These are phyloP conservation scores for Hydriomena furcata DNA, from an alignment of 2,888 invertebrate genomes.

Conservation along the genomic window DNA sequence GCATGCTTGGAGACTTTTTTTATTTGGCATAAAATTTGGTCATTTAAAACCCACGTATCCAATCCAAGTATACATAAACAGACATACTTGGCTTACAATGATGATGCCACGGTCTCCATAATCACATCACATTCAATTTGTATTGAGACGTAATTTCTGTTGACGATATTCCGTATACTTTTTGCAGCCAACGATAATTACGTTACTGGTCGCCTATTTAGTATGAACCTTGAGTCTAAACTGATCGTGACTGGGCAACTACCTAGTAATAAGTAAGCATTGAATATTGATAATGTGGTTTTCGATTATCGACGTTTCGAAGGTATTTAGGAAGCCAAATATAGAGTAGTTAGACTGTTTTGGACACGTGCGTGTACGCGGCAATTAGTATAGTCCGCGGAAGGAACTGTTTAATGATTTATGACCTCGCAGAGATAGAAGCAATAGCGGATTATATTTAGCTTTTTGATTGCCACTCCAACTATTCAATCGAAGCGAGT, in stretches of 20 bases:
- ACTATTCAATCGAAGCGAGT: too few species aligned
- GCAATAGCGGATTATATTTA: neutral
- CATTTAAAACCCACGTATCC: too few species aligned
- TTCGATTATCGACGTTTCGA: constrained; percentile 58
- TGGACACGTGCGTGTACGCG: constrained; percentile 28
- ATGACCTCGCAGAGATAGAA: constrained; percentile 5
- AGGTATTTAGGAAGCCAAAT: constrained; percentile 44
- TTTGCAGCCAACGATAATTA: constrained; percentile 47
- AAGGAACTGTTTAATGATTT: constrained; percentile 4
- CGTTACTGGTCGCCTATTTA: constrained; percentile 59
- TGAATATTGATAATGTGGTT: constrained; percentile 51
- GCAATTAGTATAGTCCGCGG: constrained; percentile 11
- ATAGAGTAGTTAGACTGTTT: constrained; percentile 35
- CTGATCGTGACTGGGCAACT: constrained; percentile 60
- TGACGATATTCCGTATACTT: constrained; percentile 19
- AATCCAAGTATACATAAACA: too few species aligned
- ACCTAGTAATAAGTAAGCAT: constrained; percentile 50
- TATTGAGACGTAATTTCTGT: constrained; percentile 23
- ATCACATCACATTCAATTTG: constrained; percentile 16
- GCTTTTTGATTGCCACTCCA: too few species aligned
- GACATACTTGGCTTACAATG: neutral
- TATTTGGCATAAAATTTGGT: too few species aligned
- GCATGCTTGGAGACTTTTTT: too few species aligned
- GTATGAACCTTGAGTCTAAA: constrained; percentile 54
- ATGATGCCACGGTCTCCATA: constrained; percentile 24